Percentiles rank a stretch among this genome's conserved stretches.
Evolutionary conservation across 2,113 vertebrate species (phyloP).

Genomic region (Leptocoma aspasia): DNA sequence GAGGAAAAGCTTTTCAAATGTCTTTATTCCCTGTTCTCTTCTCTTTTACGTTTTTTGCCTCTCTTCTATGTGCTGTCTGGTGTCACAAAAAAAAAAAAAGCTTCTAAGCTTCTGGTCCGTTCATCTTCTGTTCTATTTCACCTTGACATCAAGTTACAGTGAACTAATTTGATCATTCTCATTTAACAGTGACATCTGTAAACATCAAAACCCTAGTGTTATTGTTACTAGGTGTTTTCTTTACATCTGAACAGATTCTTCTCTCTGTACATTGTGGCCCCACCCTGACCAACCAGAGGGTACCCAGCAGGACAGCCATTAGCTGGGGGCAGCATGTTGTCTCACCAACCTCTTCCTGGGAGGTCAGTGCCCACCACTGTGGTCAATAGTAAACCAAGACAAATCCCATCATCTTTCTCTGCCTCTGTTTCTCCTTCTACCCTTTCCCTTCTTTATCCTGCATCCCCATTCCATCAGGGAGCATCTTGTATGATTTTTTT

Average conservation of each 20-base stretch:
- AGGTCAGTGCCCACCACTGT: not conserved
- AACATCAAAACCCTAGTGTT: not conserved
- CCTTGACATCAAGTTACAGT: not conserved
- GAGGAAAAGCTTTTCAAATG: not conserved
- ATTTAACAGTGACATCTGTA: not conserved
- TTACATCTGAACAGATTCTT: not conserved
- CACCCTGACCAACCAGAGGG: not conserved
- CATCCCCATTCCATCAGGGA: not conserved
- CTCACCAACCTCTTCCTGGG: not conserved
- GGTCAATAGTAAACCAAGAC: not conserved
- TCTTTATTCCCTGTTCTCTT: not conserved
- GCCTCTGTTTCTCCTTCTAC: not conserved
- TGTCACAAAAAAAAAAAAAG: not conserved
- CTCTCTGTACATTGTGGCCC: not conserved
- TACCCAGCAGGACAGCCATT: not conserved
- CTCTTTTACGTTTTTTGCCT: not conserved
- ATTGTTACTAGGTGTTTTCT: not conserved
- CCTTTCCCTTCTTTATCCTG: not conserved
- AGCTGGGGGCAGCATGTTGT: not conserved
- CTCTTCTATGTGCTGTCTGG: not conserved
- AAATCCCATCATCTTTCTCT: not conserved
- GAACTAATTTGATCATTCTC: not conserved
- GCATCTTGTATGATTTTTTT: not conserved
- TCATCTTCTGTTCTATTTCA: conserved; percentile 4
- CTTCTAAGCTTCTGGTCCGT: not conserved